A percentile compares a stretch with the other conserved stretches of the same genome.
Conservation (phyloP, 2,113 vertebrate species). For the Elanus axillaris region DNA sequence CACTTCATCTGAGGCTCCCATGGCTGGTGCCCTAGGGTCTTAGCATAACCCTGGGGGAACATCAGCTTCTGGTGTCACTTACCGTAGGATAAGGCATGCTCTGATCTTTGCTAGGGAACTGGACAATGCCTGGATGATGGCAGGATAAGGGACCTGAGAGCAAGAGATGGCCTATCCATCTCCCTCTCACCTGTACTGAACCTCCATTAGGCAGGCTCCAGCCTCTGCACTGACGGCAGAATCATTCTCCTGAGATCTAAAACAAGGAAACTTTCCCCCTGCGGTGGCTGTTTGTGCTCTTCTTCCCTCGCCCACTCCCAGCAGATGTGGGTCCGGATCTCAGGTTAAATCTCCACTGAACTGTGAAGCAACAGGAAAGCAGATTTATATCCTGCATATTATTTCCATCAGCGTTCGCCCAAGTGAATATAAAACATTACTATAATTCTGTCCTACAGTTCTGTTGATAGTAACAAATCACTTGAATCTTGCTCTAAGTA, state of each 20-base stretch:
- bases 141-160: not conserved
- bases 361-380: not conserved
- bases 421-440: not conserved
- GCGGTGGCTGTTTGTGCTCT: not conserved
- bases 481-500: slow-evolving; percentile 27
- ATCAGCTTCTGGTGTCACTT: not conserved
- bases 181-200: not conserved
- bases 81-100: not conserved
- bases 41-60: not conserved
- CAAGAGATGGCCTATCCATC: not conserved
- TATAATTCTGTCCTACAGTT: slow-evolving; percentile 34
- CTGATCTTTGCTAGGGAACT: not conserved
- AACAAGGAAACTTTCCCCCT: not conserved
- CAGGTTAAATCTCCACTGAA: not conserved
- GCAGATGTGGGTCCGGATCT: not conserved
- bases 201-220: not conserved
- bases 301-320: not conserved
- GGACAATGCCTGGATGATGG: not conserved
- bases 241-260: not conserved
- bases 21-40: not conserved
- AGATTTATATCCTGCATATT: not conserved
- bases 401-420: not conserved
- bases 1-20: not conserved
- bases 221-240: not conserved
- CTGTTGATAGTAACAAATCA: slow-evolving; percentile 38